A percentile compares a stretch with the other conserved stretches of the same genome.
These are phyloP conservation scores for Eulemur mongoz DNA, from an alignment of 2,797 vertebrate species.

Conservation along the genomic window DNA sequence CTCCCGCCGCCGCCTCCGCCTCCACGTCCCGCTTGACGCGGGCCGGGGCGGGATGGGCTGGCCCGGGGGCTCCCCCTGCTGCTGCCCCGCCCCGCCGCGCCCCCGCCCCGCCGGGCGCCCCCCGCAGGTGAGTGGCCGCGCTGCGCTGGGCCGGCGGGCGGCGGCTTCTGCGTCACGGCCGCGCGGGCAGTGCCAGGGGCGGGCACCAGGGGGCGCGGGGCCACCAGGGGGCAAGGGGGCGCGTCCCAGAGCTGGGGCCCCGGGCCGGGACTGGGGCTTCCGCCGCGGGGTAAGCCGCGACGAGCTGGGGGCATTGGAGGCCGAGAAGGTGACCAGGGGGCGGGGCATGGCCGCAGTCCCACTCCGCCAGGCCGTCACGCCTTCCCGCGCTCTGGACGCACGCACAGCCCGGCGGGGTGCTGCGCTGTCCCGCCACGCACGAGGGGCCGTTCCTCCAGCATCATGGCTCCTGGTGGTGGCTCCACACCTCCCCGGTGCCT, in stretches of 20 bases:
- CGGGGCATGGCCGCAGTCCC: background rate
- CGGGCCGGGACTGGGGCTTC: background rate
- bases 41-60: conserved; percentile 72
- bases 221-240: background rate
- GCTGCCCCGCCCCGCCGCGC: conserved; percentile 73
- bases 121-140: conserved; percentile 76
- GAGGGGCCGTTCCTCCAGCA: background rate
- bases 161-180: conserved; percentile 61
- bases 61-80: conserved; percentile 74
- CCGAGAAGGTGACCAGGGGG: background rate
- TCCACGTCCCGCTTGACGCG: background rate
- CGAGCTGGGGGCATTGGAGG: background rate
- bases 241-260: background rate
- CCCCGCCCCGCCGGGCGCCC: conserved; percentile 73
- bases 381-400: background rate
- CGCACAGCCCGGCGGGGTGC: background rate
- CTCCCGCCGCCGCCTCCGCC: conserved; percentile 44
- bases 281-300: background rate
- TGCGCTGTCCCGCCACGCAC: background rate
- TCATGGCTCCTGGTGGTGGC: background rate
- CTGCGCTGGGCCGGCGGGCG: background rate
- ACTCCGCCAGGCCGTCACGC: background rate
- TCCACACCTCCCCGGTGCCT: background rate
- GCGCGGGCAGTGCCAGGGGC: conserved; percentile 37
- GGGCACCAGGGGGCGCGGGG: conserved; percentile 64